A percentile compares a stretch with the other conserved stretches of the same genome.
Evolutionary conservation across 1,140 invertebrate species (phyloP).

Genomic region (Phymastichus coffea): DNA sequence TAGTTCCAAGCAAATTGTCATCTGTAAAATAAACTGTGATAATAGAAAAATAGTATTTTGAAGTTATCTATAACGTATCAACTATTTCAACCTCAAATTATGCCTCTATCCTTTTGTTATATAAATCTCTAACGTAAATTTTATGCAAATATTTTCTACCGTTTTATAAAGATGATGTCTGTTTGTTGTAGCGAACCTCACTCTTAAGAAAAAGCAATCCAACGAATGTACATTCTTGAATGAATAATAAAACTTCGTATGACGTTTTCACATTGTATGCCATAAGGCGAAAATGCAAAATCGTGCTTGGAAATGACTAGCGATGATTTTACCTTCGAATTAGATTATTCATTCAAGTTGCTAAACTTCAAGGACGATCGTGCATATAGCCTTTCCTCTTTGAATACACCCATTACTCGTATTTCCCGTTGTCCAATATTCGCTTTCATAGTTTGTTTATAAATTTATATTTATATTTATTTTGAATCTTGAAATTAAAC

Average conservation of each 20-base stretch:
- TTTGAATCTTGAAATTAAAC: too few species aligned
- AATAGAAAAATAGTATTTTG: too few species aligned
- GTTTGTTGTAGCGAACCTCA: background rate
- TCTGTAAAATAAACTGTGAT: too few species aligned
- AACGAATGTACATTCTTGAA: slow-evolving; percentile 43
- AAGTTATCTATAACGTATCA: too few species aligned
- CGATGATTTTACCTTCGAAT: slow-evolving; percentile 12
- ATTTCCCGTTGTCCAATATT: too few species aligned
- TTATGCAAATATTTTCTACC: slow-evolving; percentile 9
- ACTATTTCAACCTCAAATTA: too few species aligned
- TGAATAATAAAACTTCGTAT: slow-evolving; percentile 54
- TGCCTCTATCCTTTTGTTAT: too few species aligned
- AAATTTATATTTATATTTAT: too few species aligned
- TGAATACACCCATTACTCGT: slow-evolving; percentile 35
- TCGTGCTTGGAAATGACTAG: slow-evolving; percentile 44
- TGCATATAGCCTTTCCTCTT: slow-evolving; percentile 50
- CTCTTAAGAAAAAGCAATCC: background rate
- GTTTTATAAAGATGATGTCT: slow-evolving; percentile 4
- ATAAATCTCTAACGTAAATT: background rate
- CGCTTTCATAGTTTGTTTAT: too few species aligned
- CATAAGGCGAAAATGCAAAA: slow-evolving; percentile 45
- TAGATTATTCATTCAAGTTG: slow-evolving; percentile 54
- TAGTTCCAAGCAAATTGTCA: background rate
- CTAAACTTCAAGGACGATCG: slow-evolving; percentile 44
- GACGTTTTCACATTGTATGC: slow-evolving; percentile 31